Evolutionary conservation across 1,140 invertebrate genomes (phyloP).

Genomic region (Palaemon carinicauda): DNA sequence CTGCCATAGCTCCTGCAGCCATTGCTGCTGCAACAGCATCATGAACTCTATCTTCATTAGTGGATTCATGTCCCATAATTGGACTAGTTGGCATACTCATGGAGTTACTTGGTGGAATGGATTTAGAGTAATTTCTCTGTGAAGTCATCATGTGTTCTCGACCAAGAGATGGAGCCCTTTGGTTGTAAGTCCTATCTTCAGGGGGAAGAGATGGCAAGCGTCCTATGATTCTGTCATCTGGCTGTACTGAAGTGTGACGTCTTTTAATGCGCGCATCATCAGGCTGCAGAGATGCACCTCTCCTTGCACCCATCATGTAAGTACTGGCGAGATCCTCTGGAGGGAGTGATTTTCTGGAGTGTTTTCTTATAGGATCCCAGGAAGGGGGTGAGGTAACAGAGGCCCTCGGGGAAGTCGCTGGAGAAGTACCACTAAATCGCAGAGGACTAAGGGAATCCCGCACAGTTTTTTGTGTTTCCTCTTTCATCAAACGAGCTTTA

Average conservation of each 20-base stretch:
- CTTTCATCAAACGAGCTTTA: conserved; percentile 57
- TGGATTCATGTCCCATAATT: neutral
- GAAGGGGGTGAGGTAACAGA: conserved; percentile 30
- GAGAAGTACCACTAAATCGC: conserved; percentile 2
- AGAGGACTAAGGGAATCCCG: conserved; percentile 33
- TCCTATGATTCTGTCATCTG: neutral
- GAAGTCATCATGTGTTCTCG: conserved; percentile 10
- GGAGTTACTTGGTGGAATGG: conserved; percentile 22
- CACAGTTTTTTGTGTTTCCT: conserved; percentile 30
- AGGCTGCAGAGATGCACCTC: conserved; percentile 27
- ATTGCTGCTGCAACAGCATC: conserved; percentile 42
- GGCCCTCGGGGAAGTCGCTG: conserved; percentile 29
- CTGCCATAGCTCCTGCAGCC: conserved; percentile 20
- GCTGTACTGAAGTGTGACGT: neutral
- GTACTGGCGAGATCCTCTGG: conserved; percentile 30
- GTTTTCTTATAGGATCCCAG: conserved; percentile 22
- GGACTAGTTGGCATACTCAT: neutral
- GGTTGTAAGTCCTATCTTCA: conserved; percentile 14
- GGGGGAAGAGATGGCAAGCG: conserved; percentile 32
- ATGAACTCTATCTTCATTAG: neutral
- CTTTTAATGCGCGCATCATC: conserved; percentile 11
- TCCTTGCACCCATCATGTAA: neutral
- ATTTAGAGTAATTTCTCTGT: neutral
- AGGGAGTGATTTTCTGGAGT: conserved; percentile 39
- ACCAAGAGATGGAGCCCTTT: conserved; percentile 35